Evolutionary conservation across 2,113 vertebrate genomes (phyloP).

Genomic region (Hemicordylus capensis): DNA sequence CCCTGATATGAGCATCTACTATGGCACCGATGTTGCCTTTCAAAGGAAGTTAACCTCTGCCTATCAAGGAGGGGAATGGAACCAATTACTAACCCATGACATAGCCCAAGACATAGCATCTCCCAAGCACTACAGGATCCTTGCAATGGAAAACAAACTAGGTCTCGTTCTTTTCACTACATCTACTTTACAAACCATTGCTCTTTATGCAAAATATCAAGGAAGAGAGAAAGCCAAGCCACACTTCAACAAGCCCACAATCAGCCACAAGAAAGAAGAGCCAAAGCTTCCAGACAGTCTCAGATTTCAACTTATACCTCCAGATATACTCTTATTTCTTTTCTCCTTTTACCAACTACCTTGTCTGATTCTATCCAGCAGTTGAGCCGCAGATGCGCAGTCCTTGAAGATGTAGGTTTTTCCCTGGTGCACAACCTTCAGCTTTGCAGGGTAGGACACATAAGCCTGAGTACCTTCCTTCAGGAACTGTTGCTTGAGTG

Average conservation of each 20-base stretch:
- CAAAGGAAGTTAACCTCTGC: too few species aligned
- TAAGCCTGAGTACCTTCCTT: background rate
- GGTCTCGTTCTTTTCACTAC: background rate
- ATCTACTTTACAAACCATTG: background rate
- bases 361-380: constrained; percentile 5
- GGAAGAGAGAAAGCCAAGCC: background rate
- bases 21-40: background rate
- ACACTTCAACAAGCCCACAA: background rate
- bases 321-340: background rate
- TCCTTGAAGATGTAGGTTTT: constrained; percentile 18
- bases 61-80: background rate
- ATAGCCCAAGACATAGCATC: background rate
- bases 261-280: background rate
- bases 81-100: background rate
- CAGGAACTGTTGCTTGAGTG: background rate
- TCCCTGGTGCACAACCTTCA: background rate
- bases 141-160: background rate
- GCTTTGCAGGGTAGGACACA: background rate
- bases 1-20: background rate
- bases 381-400: background rate
- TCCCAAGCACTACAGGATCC: background rate
- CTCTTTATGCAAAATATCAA: background rate
- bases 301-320: background rate
- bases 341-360: background rate
- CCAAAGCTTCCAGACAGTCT: background rate